Evolutionary conservation across 1,140 invertebrate genomes (phyloP).

Genomic region (Onthophagus taurus): DNA sequence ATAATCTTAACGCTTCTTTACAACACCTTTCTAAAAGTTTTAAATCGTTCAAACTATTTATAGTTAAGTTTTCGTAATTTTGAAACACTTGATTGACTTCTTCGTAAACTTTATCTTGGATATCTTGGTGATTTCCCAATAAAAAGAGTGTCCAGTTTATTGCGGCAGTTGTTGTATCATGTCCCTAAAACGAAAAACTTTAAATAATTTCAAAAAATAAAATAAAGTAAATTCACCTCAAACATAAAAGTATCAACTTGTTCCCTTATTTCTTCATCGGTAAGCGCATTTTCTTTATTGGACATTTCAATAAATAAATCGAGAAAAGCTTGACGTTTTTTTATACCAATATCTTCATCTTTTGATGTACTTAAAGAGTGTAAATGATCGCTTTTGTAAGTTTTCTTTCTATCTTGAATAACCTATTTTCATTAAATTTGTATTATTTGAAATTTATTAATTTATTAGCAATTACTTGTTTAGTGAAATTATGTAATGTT

Average conservation of each 20-base stretch:
- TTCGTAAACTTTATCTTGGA: constrained; percentile 22
- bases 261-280: constrained; percentile 57
- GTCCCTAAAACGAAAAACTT: background rate
- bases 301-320: constrained; percentile 60
- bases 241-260: constrained; percentile 72
- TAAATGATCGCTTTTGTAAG: constrained; percentile 20
- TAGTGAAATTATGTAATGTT: constrained; percentile 58
- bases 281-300: constrained; percentile 45
- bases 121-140: constrained; percentile 4
- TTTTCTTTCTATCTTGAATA: constrained; percentile 36
- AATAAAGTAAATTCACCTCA: constrained; percentile 44
- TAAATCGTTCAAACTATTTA: constrained; percentile 41
- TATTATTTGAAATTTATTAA: background rate
- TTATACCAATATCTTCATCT: constrained; percentile 36
- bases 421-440: constrained; percentile 33
- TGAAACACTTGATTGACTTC: constrained; percentile 15
- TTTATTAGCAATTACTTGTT: constrained; percentile 25
- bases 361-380: constrained; percentile 7
- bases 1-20: constrained; percentile 27
- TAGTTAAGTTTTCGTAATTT: constrained; percentile 4
- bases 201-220: background rate
- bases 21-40: constrained; percentile 46
- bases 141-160: constrained; percentile 7
- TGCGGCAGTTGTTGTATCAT: constrained; percentile 6
- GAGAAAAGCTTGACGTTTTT: constrained; percentile 61